Evolutionary conservation across 2,797 vertebrate species (phyloP), one percentile per base, ranked within the genome.

Genomic region (Rhodeus uyekii): DNA sequence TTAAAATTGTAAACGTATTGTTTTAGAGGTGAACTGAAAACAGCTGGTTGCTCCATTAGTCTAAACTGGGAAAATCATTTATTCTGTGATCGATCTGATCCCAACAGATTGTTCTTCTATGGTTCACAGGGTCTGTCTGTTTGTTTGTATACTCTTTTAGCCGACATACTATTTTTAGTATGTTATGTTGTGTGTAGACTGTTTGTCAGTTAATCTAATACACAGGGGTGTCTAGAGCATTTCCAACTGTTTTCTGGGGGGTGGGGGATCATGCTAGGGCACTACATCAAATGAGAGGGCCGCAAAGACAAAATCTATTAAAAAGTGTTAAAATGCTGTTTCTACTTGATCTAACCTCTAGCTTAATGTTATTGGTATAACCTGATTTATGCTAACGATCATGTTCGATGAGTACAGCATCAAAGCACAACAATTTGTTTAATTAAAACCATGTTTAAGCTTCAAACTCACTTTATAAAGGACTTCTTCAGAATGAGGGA

Each of bases 41-140:
- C 39, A 77, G 42, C 14, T 58, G 32, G 13, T 81, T 27, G 46
- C 71, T 50, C 50, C 44, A 64, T 75, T 53, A 65, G 58, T 71
- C 76, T 77, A 64, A 65, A 77, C 75, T 42, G 36, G 34, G 48
- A 42, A 78, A 69, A 68, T 55, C 44, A 22, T 55, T 68, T 72
- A 83, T 68, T 83, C 64, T 64, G 61, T 72, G 44, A 78, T 83
- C 29, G 19, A 83, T 83, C 16, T 1, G 36, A 42, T 74, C 58
- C 32, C 50, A 36, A 81, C 36, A 42, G 29, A 68, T 55, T 58
- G 13, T 64, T 18, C 34, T 16, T n/a, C 48, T 67, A n/a, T 39
- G 69, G 64, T 64, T 79, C 77, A 79, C 64, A 55, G 34, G 34
- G 63, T 79, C 16, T 27, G 8, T 67, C 46, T 53, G 32, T 29